Base-by-base conservation (phyloP, 2,113 vertebrate genomes). In the Uria lomvia region DNA sequence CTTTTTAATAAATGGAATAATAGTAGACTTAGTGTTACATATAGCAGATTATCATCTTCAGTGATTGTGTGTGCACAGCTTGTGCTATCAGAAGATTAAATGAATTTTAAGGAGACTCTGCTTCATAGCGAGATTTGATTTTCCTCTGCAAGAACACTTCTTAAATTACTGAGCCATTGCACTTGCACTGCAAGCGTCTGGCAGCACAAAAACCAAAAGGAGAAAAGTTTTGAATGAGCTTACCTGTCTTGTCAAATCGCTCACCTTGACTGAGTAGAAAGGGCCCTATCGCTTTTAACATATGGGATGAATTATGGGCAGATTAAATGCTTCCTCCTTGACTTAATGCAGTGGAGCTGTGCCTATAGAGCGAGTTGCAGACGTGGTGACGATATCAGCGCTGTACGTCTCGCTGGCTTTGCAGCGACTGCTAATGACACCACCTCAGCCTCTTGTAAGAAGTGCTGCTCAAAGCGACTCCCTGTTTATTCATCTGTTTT, bases 1-100 rank as follows among this genome's bases (percentile, higher is more conserved):
- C 76, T 86, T 93, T 88, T 76, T 75, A 90, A 93, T 93, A 90
- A 95, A 94, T 94, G 94, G 86, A 96, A 93, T 95, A 96, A 95
- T 88, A 92, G 92, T 3, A 96, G 95, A 81, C 73, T 95, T 93
- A 96, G 83, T 80, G 88, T 88, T 75, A 63, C 88, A 26, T 74
- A 23, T 18, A 71, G 88, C 88, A 94, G 95, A 92, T 95, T 89
- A 94, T 89, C 90, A 96, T 96, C 96, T 95, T 42, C 66, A 4
- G 88, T n/a, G 71, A 94, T 93, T 93, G 93, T 93, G 75, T 53
- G 78, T 80, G 90, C 95, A 89, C 92, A 94, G 92, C 86, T 94
- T 94, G 92, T 45, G 91, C 77, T 86, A 92, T 67, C 94, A 84
- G 92, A 34, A 96, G 96, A 94, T 97, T 93, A 96, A 96, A 86